Evolutionary conservation across 2,797 vertebrate species (phyloP).

Genomic region (Sparidentex hasta): DNA sequence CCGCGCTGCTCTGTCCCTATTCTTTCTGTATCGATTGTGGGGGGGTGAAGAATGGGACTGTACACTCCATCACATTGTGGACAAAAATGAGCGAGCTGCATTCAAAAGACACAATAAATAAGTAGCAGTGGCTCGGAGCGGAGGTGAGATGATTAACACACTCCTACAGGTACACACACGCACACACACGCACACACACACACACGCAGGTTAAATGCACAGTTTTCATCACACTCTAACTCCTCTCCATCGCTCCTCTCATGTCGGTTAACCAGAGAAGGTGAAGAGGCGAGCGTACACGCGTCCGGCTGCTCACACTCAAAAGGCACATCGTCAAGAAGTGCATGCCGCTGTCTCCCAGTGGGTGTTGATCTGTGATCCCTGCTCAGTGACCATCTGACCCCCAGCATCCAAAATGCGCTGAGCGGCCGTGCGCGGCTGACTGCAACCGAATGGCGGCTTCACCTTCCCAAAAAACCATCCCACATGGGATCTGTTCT

Average conservation of each 20-base stretch:
- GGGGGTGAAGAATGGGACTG: slow-evolving; percentile 59
- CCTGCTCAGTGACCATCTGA: slow-evolving; percentile 28
- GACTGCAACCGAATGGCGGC: not conserved
- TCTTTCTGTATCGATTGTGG: slow-evolving; percentile 64
- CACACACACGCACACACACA: too few species aligned
- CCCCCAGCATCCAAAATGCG: slow-evolving; percentile 15
- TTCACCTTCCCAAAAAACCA: not conserved
- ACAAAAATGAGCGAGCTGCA: slow-evolving; percentile 63
- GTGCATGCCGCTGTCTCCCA: not conserved
- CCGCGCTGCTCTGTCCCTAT: slow-evolving; percentile 36
- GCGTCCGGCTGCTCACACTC: slow-evolving; percentile 1
- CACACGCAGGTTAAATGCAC: not conserved
- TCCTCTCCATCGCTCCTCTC: slow-evolving; percentile 1
- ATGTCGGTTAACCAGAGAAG: not conserved
- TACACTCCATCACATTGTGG: slow-evolving; percentile 63
- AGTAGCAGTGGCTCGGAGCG: slow-evolving; percentile 9
- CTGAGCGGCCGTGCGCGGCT: slow-evolving; percentile 3
- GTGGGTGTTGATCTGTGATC: slow-evolving; percentile 21
- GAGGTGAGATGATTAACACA: slow-evolving; percentile 32
- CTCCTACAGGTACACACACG: slow-evolving; percentile 7
- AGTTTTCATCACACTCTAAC: not conserved
- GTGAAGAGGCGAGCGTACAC: not conserved
- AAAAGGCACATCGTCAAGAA: slow-evolving; percentile 8
- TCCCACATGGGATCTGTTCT: not conserved
- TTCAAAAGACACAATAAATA: slow-evolving; percentile 51